Evolutionary conservation across 2,888 invertebrate genomes (phyloP).

Genomic region (Noctua janthina): DNA sequence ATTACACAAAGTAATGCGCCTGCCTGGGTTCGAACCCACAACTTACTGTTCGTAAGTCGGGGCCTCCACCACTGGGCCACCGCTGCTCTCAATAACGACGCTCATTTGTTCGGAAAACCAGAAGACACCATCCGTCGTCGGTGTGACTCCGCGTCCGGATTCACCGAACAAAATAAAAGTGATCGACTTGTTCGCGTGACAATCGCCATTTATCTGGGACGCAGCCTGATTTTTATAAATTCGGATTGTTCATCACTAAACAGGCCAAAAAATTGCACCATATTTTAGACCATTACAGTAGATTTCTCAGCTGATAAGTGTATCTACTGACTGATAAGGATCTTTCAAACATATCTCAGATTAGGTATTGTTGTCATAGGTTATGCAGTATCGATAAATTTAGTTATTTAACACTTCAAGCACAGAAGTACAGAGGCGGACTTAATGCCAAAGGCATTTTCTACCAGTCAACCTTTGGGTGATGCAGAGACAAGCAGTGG

Average conservation of each 20-base stretch:
- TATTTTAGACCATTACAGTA: not conserved
- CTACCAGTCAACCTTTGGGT: too few species aligned
- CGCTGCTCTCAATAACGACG: not conserved
- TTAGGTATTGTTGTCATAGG: slow-evolving; percentile 25
- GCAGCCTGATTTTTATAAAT: not conserved
- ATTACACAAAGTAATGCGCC: too few species aligned
- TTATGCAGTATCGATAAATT: slow-evolving; percentile 17
- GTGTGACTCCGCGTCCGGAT: not conserved
- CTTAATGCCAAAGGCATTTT: too few species aligned
- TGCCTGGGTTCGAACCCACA: too few species aligned
- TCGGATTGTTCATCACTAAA: not conserved
- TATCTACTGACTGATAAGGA: not conserved
- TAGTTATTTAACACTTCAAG: too few species aligned
- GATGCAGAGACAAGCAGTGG: too few species aligned
- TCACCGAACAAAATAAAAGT: not conserved
- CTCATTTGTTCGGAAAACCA: not conserved
- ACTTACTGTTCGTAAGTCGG: too few species aligned
- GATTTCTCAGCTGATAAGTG: slow-evolving; percentile 1
- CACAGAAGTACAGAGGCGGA: too few species aligned
- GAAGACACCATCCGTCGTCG: not conserved
- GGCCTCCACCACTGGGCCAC: too few species aligned
- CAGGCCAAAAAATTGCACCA: not conserved
- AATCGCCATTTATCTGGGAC: not conserved
- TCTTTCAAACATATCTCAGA: not conserved
- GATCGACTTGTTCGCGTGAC: not conserved